Evolutionary conservation across 2,797 vertebrate genomes (phyloP), one percentile per base, ranked within the genome.

Genomic region (Cuculus canorus): DNA sequence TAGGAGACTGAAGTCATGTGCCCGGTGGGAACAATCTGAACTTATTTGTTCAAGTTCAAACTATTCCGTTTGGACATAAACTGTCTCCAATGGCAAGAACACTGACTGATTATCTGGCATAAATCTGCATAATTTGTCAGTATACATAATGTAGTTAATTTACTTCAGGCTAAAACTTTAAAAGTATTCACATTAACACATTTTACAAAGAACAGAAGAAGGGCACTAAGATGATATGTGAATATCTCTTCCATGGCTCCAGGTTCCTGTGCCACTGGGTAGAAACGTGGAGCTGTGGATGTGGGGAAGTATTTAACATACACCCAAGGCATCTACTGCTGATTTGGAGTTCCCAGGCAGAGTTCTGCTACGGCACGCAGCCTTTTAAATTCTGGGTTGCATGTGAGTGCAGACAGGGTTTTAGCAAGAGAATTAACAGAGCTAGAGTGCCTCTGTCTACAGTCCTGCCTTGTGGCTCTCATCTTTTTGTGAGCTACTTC

Each of bases 101-200:
- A 70, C 48, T 4, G 2, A 68, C 60, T 50, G 45, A 91, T 94
- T 87, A 87, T 87, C 53, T 68, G n/a, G 66, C 78, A 79, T 77
- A 89, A 93, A 91, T 93, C 79, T 93, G 60, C 80, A 91, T 95
- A 92, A 90, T 91, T 93, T 91, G 57, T 76, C 65, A 61, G 86
- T 88, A 69, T 88, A n/a, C 68, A 86, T 92, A 94, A 92, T 86
- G 66, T 27, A 93, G 63, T 76, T 87, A 60, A 91, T 88, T 82
- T 78, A 84, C 73, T 88, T 89, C 79, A 59, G 90, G 93, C 64
- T 93, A 91, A 75, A 93, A 54, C 45, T 78, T 83, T 60, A 82
- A 48, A 50, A 92, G 61, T 85, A 85, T 33, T 85, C 76, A 37
- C 22, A 72, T 92, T 77, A 91, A 57, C 45, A 54, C 48, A 68